Conservation (phyloP, 1,140 invertebrate species). For the Antheraea pernyi region DNA sequence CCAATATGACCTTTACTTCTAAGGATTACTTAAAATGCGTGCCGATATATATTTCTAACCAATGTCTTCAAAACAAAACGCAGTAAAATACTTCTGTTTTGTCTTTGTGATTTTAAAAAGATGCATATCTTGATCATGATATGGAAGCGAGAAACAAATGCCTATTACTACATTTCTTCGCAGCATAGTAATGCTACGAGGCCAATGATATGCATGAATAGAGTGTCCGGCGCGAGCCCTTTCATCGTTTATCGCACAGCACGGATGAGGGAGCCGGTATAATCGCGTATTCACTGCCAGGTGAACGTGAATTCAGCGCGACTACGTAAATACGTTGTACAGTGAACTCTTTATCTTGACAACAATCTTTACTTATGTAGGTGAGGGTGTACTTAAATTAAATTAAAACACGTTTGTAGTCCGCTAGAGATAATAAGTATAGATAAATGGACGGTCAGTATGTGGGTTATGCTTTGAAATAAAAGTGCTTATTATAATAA, state of each 20-base stretch:
- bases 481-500: too few relatives aligned
- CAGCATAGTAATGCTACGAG: conserved; percentile 32
- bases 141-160: background rate
- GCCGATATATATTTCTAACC: too few relatives aligned
- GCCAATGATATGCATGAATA: conserved; percentile 50
- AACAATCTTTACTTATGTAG: conserved; percentile 16
- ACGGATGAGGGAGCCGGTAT: conserved; percentile 38
- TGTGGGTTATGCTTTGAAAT: too few relatives aligned
- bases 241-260: conserved; percentile 43
- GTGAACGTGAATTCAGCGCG: conserved; percentile 36
- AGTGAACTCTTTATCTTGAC: conserved; percentile 35
- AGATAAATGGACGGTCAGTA: background rate
- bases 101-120: too few relatives aligned
- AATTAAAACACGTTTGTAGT: conserved; percentile 20
- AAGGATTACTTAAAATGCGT: too few relatives aligned
- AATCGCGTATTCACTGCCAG: conserved; percentile 37
- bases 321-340: conserved; percentile 24
- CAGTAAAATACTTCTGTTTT: too few relatives aligned
- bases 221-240: conserved; percentile 44
- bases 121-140: background rate
- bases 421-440: background rate
- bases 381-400: conserved; percentile 14
- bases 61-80: too few relatives aligned
- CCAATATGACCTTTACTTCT: too few relatives aligned
- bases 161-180: conserved; percentile 14